Percentiles rank a stretch among this genome's conserved stretches.
phyloP scores from a whole-genome alignment of 2,113 vertebrate genomes.

The Brachypteracias leptosomus region DNA sequence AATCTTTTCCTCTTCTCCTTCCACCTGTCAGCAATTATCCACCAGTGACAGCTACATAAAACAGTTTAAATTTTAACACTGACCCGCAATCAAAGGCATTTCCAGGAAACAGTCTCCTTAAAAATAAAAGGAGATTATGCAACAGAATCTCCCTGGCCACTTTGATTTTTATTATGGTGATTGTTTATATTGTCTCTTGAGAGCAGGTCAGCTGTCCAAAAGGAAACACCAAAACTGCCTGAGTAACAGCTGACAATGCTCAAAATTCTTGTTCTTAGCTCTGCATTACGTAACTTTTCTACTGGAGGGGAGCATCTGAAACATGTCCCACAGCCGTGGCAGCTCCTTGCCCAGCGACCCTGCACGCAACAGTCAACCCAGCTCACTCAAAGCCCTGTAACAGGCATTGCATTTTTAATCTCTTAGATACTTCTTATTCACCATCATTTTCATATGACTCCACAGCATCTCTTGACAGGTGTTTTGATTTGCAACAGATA shows the following conservation, averaged over 20 bases:
- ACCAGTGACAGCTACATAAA: conserved; percentile 50
- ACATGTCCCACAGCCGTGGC: neutral
- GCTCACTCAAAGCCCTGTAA: neutral
- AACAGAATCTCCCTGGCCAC: conserved; percentile 44
- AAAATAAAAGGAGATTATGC: conserved; percentile 61
- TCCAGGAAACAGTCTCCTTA: conserved; percentile 49
- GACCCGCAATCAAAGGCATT: conserved; percentile 53
- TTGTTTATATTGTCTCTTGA: conserved; percentile 69
- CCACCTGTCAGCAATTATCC: conserved; percentile 60
- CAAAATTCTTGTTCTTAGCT: conserved; percentile 66
- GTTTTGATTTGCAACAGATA: neutral
- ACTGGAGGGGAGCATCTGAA: conserved; percentile 30
- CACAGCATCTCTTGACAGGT: neutral
- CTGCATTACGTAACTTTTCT: conserved; percentile 67
- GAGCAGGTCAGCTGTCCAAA: conserved; percentile 74
- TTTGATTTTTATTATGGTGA: conserved; percentile 63
- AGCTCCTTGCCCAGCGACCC: neutral
- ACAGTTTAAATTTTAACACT: conserved; percentile 45
- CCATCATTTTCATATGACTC: neutral
- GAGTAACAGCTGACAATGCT: conserved; percentile 77
- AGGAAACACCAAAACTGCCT: conserved; percentile 72
- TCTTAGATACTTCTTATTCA: neutral
- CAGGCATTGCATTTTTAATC: neutral
- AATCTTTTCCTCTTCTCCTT: conserved; percentile 54
- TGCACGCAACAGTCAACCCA: neutral